Evolutionary conservation across 2,797 vertebrate genomes (phyloP).

Genomic region (Notolabrus celidotus): DNA sequence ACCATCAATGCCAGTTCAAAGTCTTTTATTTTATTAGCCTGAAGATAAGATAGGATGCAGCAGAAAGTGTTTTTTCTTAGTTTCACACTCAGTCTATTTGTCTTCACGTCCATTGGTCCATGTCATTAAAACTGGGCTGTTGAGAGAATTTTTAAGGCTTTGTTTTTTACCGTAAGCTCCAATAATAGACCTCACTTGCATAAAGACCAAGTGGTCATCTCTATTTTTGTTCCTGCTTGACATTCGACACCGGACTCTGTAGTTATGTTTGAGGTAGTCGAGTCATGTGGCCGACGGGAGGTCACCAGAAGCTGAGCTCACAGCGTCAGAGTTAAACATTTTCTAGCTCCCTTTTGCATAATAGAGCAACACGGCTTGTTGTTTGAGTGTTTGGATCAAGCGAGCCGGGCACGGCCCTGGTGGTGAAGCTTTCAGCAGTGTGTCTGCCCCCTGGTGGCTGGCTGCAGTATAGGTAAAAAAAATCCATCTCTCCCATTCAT

Average conservation of each 20-base stretch:
- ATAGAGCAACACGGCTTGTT: not conserved
- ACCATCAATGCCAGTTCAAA: constrained; percentile 15
- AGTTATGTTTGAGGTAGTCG: not conserved
- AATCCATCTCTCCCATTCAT: too few species aligned
- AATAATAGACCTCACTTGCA: not conserved
- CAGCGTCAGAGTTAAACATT: not conserved
- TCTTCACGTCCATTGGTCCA: too few species aligned
- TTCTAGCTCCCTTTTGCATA: not conserved
- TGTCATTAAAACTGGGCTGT: too few species aligned
- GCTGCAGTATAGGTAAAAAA: too few species aligned
- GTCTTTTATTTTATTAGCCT: constrained; percentile 50
- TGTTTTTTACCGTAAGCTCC: constrained; percentile 1
- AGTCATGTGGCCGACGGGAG: not conserved
- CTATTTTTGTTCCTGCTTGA: constrained; percentile 52
- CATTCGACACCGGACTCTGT: constrained; percentile 43
- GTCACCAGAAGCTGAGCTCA: not conserved
- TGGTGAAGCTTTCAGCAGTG: too few species aligned
- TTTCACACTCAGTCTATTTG: too few species aligned
- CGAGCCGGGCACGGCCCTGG: too few species aligned
- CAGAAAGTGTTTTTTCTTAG: too few species aligned
- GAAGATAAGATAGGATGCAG: too few species aligned
- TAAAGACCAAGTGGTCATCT: constrained; percentile 15
- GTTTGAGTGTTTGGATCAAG: not conserved
- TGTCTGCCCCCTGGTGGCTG: too few species aligned
- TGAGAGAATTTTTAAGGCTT: not conserved